Conservation (phyloP, 2,113 vertebrate genomes). For the Corythornis madagascariensis region DNA sequence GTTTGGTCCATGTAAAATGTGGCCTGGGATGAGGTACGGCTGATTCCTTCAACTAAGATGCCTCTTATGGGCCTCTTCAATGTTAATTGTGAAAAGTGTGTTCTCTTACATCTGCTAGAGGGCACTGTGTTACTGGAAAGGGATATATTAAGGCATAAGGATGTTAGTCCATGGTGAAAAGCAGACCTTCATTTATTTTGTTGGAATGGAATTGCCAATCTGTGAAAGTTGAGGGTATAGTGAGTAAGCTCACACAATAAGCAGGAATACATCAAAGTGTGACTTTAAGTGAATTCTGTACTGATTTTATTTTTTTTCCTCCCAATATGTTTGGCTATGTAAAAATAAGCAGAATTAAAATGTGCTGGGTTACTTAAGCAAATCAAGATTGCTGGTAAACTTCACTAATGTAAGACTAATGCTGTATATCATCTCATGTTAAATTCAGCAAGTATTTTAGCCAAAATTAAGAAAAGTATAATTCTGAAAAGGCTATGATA, state of each 20-base stretch:
- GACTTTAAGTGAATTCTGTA: background rate
- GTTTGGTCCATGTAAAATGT: background rate
- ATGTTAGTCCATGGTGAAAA: fast-evolving
- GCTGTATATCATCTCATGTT: background rate
- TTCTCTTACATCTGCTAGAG: background rate
- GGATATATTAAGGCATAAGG: too few species aligned
- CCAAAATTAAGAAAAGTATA: background rate
- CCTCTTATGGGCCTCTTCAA: background rate
- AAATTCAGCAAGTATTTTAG: background rate
- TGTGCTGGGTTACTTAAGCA: background rate
- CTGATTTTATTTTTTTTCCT: too few species aligned
- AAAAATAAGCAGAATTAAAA: background rate
- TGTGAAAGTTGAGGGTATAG: background rate
- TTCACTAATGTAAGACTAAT: background rate
- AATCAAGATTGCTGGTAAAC: background rate
- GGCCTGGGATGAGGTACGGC: background rate
- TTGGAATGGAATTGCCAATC: background rate
- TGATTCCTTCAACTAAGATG: background rate
- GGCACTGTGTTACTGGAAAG: background rate
- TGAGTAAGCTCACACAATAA: background rate
- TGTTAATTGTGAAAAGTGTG: background rate
- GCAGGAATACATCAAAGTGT: background rate
- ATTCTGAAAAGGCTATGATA: background rate
- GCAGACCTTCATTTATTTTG: background rate
- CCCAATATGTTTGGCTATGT: background rate